Evolutionary conservation across 2,797 vertebrate species (phyloP).

Genomic region (Falco concolor): DNA sequence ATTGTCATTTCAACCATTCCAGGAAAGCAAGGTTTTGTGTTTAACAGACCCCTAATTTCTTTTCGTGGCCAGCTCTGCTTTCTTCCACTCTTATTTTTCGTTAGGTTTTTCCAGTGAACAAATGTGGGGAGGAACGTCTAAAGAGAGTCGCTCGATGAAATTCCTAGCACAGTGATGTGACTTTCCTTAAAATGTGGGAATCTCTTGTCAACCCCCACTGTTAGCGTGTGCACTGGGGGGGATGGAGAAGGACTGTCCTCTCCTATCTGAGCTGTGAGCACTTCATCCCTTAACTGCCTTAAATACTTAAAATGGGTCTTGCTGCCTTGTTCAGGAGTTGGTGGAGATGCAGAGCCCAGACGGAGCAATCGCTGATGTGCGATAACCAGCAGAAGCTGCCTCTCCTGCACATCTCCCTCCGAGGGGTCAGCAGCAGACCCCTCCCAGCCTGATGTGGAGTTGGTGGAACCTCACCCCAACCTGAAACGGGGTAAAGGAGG

Average conservation of each 20-base stretch:
- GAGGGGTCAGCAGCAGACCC: background rate
- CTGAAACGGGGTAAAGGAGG: background rate
- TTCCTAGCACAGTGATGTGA: accelerated
- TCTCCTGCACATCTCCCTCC: background rate
- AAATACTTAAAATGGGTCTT: background rate
- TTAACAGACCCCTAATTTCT: background rate
- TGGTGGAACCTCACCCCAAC: background rate
- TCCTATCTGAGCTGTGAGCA: background rate
- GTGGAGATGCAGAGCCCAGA: background rate
- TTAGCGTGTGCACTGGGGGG: background rate
- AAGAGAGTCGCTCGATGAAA: background rate
- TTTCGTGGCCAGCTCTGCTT: background rate
- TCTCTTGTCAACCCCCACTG: accelerated
- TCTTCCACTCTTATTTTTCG: background rate
- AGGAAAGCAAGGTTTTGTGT: background rate
- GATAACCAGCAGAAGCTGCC: background rate
- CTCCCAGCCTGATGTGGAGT: background rate
- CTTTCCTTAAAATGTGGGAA: background rate
- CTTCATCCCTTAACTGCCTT: background rate
- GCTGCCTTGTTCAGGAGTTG: background rate
- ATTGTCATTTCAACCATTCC: accelerated
- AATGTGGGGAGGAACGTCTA: background rate
- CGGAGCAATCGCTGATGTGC: accelerated
- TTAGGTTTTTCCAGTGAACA: background rate
- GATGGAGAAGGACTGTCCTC: background rate